These are phyloP conservation scores for Cygnus atratus DNA, from an alignment of 2,113 vertebrate species.

Conservation along the genomic window DNA sequence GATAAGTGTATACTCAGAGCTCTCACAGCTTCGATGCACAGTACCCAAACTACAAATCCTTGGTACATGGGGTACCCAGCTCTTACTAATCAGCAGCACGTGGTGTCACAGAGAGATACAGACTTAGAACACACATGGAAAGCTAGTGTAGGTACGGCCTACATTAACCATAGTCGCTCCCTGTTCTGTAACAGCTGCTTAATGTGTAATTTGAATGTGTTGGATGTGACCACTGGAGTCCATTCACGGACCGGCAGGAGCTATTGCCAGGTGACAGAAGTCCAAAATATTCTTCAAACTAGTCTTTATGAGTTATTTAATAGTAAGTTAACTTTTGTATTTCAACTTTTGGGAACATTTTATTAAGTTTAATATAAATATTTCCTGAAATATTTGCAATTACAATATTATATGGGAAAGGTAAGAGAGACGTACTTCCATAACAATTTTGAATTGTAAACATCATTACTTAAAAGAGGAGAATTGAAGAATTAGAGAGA, in stretches of 20 bases:
- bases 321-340: neutral
- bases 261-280: neutral
- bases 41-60: neutral
- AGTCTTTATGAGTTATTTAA: neutral
- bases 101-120: accelerated
- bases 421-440: neutral
- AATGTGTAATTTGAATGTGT: neutral
- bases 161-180: neutral
- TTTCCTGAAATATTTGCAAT: neutral
- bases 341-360: neutral
- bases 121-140: neutral
- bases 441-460: neutral
- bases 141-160: neutral
- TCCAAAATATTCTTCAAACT: neutral
- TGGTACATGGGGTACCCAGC: neutral
- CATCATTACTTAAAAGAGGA: neutral
- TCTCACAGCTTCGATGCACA: neutral
- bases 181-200: neutral
- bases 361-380: neutral
- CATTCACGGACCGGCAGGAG: neutral
- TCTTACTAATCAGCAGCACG: neutral
- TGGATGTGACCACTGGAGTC: neutral
- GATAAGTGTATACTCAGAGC: no score
- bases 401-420: neutral
- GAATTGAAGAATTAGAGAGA: neutral